These are phyloP conservation scores for Saccostrea glomerata DNA, from an alignment of 1,140 invertebrate species.

Conservation along the genomic window DNA sequence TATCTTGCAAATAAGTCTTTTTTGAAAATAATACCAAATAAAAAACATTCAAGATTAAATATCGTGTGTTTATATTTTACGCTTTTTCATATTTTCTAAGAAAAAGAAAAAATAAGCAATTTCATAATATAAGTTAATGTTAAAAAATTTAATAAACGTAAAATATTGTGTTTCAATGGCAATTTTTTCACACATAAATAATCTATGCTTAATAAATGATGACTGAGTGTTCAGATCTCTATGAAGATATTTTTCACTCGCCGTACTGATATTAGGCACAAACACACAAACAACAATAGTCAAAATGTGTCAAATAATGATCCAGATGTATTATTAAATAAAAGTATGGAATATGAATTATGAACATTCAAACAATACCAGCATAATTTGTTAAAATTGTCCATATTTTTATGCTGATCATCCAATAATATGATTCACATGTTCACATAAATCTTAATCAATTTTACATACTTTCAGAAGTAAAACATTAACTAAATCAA, in stretches of 20 bases:
- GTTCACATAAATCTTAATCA: too few species aligned
- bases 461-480: too few species aligned
- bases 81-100: not conserved
- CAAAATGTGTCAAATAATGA: not conserved
- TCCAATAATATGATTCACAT: too few species aligned
- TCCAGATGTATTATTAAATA: not conserved
- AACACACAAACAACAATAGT: not conserved
- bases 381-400: too few species aligned
- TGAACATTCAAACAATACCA: too few species aligned
- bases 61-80: not conserved
- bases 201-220: constrained; percentile 13
- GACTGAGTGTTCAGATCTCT: not conserved
- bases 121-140: not conserved
- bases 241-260: constrained; percentile 17
- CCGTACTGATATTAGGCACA: constrained; percentile 25
- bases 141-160: not conserved
- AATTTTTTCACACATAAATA: not conserved
- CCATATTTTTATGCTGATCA: too few species aligned
- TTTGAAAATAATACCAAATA: not conserved
- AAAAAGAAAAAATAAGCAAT: not conserved
- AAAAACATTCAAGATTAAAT: not conserved
- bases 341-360: too few species aligned
- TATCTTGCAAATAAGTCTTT: not conserved
- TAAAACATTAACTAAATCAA: too few species aligned
- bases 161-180: not conserved